Evolutionary conservation across 2,888 invertebrate genomes (phyloP).

Genomic region (Parapristionchus giblindavisi): DNA sequence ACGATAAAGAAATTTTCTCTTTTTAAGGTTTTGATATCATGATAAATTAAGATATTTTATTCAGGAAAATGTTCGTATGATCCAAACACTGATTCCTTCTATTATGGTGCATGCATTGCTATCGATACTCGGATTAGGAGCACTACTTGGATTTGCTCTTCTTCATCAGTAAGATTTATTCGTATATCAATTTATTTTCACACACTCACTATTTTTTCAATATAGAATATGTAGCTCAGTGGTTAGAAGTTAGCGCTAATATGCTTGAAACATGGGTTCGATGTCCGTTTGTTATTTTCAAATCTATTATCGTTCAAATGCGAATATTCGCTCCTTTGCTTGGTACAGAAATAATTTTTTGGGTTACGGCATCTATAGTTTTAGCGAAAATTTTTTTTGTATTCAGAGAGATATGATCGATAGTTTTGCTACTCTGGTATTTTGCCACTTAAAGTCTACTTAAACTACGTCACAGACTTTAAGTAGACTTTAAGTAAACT

Average conservation of each 20-base stretch:
- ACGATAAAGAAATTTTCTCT: neutral
- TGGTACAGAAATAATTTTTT: neutral
- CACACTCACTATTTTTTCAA: too few relatives aligned
- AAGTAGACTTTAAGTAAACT: too few relatives aligned
- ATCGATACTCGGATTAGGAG: conserved; percentile 47
- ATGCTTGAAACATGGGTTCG: too few relatives aligned
- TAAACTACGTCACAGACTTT: too few relatives aligned
- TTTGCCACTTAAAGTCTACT: too few relatives aligned
- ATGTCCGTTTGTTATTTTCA: too few relatives aligned
- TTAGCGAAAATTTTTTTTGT: neutral
- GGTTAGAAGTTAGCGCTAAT: too few relatives aligned
- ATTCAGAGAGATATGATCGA: too few relatives aligned
- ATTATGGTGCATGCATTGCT: conserved; percentile 53
- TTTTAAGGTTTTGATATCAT: neutral
- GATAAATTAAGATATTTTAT: conserved; percentile 26
- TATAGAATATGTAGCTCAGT: too few relatives aligned
- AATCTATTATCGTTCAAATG: too few relatives aligned
- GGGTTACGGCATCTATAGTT: neutral
- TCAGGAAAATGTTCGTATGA: conserved; percentile 54
- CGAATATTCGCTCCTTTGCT: too few relatives aligned
- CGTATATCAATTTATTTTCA: neutral
- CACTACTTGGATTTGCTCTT: conserved; percentile 49
- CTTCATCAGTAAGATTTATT: conserved; percentile 42
- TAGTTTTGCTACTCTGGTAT: too few relatives aligned
- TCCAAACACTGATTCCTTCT: conserved; percentile 52